Evolutionary conservation across 2,113 vertebrate species (phyloP), one percentile per base, ranked within the genome.

Genomic region (Zootoca vivipara): DNA sequence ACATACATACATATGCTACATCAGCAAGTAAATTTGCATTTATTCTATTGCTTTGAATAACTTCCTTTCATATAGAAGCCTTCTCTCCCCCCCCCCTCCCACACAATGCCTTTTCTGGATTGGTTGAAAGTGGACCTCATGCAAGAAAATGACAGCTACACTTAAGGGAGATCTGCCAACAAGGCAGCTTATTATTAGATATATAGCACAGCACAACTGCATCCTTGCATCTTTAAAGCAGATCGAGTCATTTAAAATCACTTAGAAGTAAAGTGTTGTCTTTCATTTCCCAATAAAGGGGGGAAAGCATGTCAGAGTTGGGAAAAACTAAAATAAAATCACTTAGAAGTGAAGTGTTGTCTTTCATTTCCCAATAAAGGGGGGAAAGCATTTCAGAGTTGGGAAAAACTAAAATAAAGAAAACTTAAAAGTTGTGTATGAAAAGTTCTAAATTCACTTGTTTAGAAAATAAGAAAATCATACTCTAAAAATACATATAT

Each of bases 11-110:
- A 67, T 62, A 70, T 89, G 78, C 91, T 94, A 40, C 85, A 92
- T 91, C 89, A 89, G 90, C 91, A 90, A 91, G 83, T 93, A 91
- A 87, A 93, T 93, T 69, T 85, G 92, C 85, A 93, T 93, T 89
- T 93, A 78, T 87, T 92, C 5, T 92, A 20, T 95, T 91, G 65
- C 86, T 92, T 92, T 90, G 42, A 87, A 74, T 91, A 83, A 91
- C 88, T 88, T 92, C 77, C 35, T 10, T 92, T 92, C 42, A 75
- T 46, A 72, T 28, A 91, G 90, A 82, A 91, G 86, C 5, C 0
- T 9, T 1, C 6, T 92, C 67, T 30, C 9, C n/a, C 20, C 2
- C 40, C 33, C 4, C 35, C 46, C 46, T 58, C 28, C 30, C 26
- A 65, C 20, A 28, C 56, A 7, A 3, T 81, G 15, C 78, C 89